These are phyloP conservation scores for Drosophila virilis DNA, from an alignment of 1,140 invertebrate species.

Conservation along the genomic window DNA sequence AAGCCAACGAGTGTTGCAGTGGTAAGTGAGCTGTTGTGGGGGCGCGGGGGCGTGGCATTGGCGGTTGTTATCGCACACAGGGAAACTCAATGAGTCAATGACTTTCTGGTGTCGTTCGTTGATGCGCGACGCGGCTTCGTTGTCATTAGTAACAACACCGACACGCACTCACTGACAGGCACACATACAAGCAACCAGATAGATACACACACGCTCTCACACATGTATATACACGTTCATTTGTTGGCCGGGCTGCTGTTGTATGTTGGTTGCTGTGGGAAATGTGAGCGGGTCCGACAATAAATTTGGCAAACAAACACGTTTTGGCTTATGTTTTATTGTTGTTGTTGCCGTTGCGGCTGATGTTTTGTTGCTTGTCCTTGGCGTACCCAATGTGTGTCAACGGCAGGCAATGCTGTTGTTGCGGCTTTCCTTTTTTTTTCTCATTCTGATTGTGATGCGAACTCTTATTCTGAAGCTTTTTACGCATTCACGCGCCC, in stretches of 20 bases:
- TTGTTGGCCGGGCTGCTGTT: conserved; percentile 38
- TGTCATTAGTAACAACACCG: conserved; percentile 79
- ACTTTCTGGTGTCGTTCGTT: conserved; percentile 79
- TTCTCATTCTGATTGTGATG: conserved; percentile 24
- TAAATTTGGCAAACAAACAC: conserved; percentile 80
- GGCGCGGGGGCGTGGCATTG: conserved; percentile 23
- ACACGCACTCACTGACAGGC: conserved; percentile 44
- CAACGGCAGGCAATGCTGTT: conserved; percentile 50
- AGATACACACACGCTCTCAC: conserved; percentile 27
- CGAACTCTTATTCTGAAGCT: conserved; percentile 41
- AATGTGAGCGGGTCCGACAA: conserved; percentile 57
- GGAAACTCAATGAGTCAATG: conserved; percentile 79
- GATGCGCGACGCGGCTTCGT: conserved; percentile 75
- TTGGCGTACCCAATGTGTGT: conserved; percentile 76
- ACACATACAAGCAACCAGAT: conserved; percentile 32
- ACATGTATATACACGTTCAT: conserved; percentile 29
- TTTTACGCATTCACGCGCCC: conserved; percentile 78
- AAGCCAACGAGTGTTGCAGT: conserved; percentile 62
- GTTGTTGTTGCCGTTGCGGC: conserved; percentile 51
- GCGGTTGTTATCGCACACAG: conserved; percentile 28
- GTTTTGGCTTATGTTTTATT: conserved; percentile 66
- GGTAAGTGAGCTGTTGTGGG: conserved; percentile 21
- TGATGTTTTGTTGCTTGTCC: conserved; percentile 60
- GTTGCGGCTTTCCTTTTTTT: conserved; percentile 39
- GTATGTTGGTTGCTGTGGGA: conserved; percentile 54